A percentile compares a stretch with the other conserved stretches of the same genome.
Evolutionary conservation across 2,797 vertebrate species (phyloP).

Genomic region (Geranospiza caerulescens): DNA sequence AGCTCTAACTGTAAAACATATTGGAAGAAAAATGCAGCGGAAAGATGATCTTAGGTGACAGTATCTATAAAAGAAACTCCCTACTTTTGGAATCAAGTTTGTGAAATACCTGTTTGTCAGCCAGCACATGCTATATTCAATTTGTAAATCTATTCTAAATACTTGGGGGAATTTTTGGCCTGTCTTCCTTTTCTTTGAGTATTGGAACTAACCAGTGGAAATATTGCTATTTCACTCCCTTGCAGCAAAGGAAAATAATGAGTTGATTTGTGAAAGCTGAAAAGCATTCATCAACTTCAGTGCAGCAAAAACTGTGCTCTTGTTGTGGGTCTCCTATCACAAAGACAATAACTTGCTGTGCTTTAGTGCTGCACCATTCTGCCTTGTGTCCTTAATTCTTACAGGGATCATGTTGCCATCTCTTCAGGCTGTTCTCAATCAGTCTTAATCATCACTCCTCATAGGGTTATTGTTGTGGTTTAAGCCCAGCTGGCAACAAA

Average conservation of each 20-base stretch:
- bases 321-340: slow-evolving; percentile 43
- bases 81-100: neutral
- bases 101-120: slow-evolving; percentile 13
- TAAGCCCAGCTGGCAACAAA: too few relatives aligned
- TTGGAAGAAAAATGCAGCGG: neutral
- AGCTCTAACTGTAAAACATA: neutral
- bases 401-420: rapidly evolving
- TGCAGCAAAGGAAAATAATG: slow-evolving; percentile 61
- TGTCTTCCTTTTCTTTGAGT: slow-evolving; percentile 1
- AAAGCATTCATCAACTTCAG: slow-evolving; percentile 61
- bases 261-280: slow-evolving; percentile 64
- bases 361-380: neutral
- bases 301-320: slow-evolving; percentile 61
- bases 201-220: slow-evolving; percentile 39
- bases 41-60: neutral
- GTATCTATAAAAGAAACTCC: neutral
- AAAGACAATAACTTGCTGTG: neutral
- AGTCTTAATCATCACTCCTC: neutral
- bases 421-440: neutral
- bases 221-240: slow-evolving; percentile 20
- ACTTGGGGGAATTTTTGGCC: neutral
- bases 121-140: neutral
- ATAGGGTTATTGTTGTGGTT: neutral
- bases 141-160: neutral
- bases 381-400: neutral